These are phyloP conservation scores for Paragorgia papillata DNA, from an alignment of 92 coral and sea anemone genomes.

Conservation along the genomic window DNA sequence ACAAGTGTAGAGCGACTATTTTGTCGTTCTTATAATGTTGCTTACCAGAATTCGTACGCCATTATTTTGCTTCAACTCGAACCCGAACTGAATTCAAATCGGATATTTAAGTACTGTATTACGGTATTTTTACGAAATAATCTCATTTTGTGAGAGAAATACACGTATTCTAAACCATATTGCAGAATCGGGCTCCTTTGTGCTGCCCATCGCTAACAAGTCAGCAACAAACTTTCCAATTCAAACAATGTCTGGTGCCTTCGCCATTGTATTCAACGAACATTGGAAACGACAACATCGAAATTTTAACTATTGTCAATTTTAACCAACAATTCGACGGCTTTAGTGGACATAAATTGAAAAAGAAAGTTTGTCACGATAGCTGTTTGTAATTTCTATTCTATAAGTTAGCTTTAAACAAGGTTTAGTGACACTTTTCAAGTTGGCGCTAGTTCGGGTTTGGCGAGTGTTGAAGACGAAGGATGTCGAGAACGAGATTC, in stretches of 20 bases:
- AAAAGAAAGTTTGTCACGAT: background rate
- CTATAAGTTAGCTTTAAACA: background rate
- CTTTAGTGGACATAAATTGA: background rate
- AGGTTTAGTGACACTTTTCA: constrained; percentile 8
- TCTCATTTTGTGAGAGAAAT: background rate
- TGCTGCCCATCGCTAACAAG: background rate
- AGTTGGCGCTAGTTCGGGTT: background rate
- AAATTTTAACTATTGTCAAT: background rate
- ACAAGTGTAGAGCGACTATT: background rate
- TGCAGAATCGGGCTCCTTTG: background rate
- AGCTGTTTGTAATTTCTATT: background rate
- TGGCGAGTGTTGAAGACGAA: background rate
- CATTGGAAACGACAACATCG: background rate
- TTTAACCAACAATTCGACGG: background rate
- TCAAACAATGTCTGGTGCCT: constrained; percentile 4
- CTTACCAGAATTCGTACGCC: constrained; percentile 24
- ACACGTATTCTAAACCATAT: background rate
- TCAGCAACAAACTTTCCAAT: constrained; percentile 17
- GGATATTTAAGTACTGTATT: constrained; percentile 3
- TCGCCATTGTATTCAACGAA: constrained; percentile 15
- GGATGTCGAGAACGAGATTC: constrained; percentile 1
- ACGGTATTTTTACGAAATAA: background rate
- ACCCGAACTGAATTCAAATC: constrained; percentile 2
- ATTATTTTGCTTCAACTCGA: constrained; percentile 6
- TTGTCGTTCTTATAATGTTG: background rate